Evolutionary conservation across 1,140 invertebrate species (phyloP).

Genomic region (Drosophila pruinosa): DNA sequence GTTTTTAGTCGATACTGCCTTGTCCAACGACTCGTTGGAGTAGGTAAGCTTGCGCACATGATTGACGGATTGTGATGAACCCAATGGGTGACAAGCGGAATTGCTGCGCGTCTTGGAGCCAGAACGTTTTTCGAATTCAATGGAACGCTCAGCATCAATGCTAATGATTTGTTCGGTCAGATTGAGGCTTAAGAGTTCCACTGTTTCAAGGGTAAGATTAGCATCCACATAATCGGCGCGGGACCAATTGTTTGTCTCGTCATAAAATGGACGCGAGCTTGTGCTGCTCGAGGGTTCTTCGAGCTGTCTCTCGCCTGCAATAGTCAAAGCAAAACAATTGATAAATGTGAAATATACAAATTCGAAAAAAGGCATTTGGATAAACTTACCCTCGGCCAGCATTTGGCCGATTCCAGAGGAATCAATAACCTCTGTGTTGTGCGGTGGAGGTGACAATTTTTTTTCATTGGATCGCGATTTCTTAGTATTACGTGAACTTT

Average conservation of each 20-base stretch:
- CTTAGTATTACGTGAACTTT: conserved; percentile 18
- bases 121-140: conserved; percentile 59
- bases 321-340: conserved; percentile 46
- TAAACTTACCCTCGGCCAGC: conserved; percentile 62
- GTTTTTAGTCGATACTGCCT: not conserved
- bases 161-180: conserved; percentile 53
- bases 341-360: conserved; percentile 38
- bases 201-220: conserved; percentile 46
- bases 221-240: conserved; percentile 23
- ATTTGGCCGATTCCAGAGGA: conserved; percentile 5
- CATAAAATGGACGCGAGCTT: not conserved
- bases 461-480: conserved; percentile 61
- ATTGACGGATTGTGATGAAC: not conserved
- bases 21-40: conserved; percentile 50
- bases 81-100: conserved; percentile 32
- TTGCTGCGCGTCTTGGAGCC: conserved; percentile 51
- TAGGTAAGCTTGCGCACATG: conserved; percentile 65
- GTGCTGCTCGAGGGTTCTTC: conserved; percentile 6
- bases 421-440: conserved; percentile 42
- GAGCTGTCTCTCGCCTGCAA: conserved; percentile 46
- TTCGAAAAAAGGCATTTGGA: conserved; percentile 8
- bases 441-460: conserved; percentile 18
- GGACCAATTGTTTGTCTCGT: not conserved
- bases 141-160: conserved; percentile 57
- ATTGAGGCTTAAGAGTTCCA: conserved; percentile 51